Percentiles rank a stretch among this genome's conserved stretches.
Evolutionary conservation across 2,797 vertebrate species (phyloP).

Genomic region (Coracias cyanogaster): DNA sequence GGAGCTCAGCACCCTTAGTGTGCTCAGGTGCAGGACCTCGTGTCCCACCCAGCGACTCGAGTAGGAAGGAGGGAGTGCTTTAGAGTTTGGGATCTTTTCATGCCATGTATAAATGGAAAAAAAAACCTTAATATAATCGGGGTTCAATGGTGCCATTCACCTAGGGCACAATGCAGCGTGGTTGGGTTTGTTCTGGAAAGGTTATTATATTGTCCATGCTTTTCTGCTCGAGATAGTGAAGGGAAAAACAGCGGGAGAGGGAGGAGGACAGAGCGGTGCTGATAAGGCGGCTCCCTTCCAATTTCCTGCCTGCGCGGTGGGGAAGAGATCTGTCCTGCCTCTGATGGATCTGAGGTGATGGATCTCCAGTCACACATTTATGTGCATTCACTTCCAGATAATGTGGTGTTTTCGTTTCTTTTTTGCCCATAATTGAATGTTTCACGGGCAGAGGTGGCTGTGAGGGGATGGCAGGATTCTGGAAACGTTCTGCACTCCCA

Average conservation of each 20-base stretch:
- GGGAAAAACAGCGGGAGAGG: background rate
- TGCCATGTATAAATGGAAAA: background rate
- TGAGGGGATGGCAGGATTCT: background rate
- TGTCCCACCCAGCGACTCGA: background rate
- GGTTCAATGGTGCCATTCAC: background rate
- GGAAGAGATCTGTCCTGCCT: background rate
- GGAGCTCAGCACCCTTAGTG: background rate
- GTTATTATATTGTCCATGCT: background rate
- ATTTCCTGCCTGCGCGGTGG: background rate
- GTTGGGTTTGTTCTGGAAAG: background rate
- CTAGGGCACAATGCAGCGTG: background rate
- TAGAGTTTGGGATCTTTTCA: background rate
- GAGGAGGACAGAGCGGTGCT: background rate
- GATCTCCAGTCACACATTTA: rapidly evolving
- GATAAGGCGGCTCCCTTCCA: background rate
- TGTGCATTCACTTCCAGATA: background rate
- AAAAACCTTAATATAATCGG: background rate
- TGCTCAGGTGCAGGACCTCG: rapidly evolving
- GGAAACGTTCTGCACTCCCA: background rate
- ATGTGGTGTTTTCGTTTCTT: background rate
- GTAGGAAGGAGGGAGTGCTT: background rate
- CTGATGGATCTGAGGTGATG: background rate
- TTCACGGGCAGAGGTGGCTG: background rate
- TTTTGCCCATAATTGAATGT: background rate
- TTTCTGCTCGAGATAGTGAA: background rate